Evolutionary conservation across 2,888 invertebrate species (phyloP).

Genomic region (Dermolepida albohirtum): DNA sequence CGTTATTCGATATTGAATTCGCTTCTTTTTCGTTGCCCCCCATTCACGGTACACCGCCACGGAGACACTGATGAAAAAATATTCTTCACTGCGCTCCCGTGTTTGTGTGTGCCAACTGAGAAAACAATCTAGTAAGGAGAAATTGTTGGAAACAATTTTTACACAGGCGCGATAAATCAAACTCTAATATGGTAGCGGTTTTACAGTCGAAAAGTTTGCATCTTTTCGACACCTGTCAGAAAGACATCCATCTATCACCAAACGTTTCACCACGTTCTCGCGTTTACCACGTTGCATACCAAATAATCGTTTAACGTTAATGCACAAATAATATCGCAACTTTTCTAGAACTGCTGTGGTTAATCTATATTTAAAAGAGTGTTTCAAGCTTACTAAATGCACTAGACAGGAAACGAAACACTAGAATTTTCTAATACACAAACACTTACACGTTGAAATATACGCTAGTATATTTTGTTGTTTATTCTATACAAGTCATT

Average conservation of each 20-base stretch:
- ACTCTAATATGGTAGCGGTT: conserved; percentile 43
- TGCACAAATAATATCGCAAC: conserved; percentile 9
- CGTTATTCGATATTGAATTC: conserved; percentile 38
- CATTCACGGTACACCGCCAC: conserved; percentile 12
- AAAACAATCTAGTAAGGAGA: conserved; percentile 28
- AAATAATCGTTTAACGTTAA: conserved; percentile 21
- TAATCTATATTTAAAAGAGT: too few species aligned
- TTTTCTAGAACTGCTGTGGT: too few species aligned
- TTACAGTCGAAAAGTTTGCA: conserved; percentile 49
- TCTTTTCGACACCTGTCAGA: conserved; percentile 51
- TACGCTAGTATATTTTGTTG: too few species aligned
- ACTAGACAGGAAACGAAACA: too few species aligned
- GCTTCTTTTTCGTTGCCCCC: conserved; percentile 19
- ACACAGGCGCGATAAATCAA: conserved; percentile 49
- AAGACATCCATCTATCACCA: conserved; percentile 46
- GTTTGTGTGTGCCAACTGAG: conserved; percentile 3
- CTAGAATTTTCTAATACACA: too few species aligned
- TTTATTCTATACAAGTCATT: too few species aligned
- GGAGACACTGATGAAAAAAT: conserved; percentile 31
- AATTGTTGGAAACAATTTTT: conserved; percentile 48
- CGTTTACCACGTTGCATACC: conserved; percentile 19
- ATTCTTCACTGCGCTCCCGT: conserved; percentile 24
- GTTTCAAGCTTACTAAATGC: too few species aligned
- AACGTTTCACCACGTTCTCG: not conserved
- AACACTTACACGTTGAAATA: too few species aligned